Evolutionary conservation across 2,888 invertebrate genomes (phyloP).

Genomic region (Xestia xanthographa): DNA sequence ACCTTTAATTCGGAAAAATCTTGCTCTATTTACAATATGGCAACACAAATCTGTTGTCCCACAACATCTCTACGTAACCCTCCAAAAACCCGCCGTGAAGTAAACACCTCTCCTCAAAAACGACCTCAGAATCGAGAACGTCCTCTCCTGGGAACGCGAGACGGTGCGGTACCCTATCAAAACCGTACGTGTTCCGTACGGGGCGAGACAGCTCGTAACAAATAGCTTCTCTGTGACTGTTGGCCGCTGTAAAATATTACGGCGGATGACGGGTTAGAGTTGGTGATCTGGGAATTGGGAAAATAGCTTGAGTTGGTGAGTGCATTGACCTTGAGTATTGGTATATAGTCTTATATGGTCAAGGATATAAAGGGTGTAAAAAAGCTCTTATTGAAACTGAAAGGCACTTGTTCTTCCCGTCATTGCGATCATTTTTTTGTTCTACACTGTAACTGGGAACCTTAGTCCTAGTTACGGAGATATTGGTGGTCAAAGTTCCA

Average conservation of each 20-base stretch:
- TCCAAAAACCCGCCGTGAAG: background rate
- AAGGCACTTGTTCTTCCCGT: too few species aligned
- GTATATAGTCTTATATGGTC: background rate
- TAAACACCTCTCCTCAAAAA: conserved; percentile 23
- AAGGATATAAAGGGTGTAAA: too few species aligned
- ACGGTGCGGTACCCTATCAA: conserved; percentile 70
- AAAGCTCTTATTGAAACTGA: too few species aligned
- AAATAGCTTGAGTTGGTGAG: background rate
- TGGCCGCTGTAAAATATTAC: conserved; percentile 52
- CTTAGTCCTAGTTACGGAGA: too few species aligned
- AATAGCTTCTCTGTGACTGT: conserved; percentile 59
- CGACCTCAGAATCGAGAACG: conserved; percentile 27
- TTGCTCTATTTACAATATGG: background rate
- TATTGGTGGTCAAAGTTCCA: too few species aligned
- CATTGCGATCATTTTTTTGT: too few species aligned
- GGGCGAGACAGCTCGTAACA: conserved; percentile 53
- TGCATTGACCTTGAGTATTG: conserved; percentile 7
- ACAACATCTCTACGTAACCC: background rate
- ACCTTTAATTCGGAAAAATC: background rate
- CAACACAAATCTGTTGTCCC: background rate
- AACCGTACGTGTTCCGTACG: conserved; percentile 69
- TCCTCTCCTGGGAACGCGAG: conserved; percentile 55
- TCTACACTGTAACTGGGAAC: too few species aligned
- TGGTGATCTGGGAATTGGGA: conserved; percentile 29
- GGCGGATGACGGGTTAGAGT: conserved; percentile 29